Evolutionary conservation across 2,797 vertebrate species (phyloP), one percentile per base, ranked within the genome.

Genomic region (Neosilurus mollespiculum): DNA sequence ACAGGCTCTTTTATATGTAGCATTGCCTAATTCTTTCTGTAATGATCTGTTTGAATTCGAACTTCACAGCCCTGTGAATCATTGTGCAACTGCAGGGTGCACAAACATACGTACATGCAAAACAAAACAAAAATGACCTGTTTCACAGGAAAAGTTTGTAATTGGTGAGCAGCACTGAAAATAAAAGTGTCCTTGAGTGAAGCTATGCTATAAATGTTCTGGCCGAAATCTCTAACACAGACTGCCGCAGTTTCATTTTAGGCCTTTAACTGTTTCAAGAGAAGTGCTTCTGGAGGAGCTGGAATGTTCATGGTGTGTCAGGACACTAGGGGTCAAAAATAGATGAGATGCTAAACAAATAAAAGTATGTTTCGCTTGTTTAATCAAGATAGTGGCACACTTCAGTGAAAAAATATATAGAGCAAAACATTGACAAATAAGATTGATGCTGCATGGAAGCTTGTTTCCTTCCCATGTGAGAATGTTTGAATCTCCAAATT

Each of bases 21-120:
- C 51, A 14, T 69, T 67, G 84, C 77, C 66, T 71, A 66, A 88
- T 79, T 9, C 81, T 86, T 83, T 65, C 56, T 83, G n/a, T 64
- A 81, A 76, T 66, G 69, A 12, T 34, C 65, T 14, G 30, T 58
- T 77, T 76, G 87, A 62, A 83, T 22, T 80, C 37, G 30, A 78
- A 49, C 61, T n/a, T 59, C 14, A 37, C 66, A 59, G 5, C n/a
- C 15, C 9, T 10, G 8, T 6, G 6, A 9, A 16, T 30, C 6
- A 10, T 26, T 15, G 26, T 2, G 5, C 26, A n/a, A 54, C 8
- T n/a, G 18, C 10, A n/a, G 73, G 24, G 14, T 14, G 14, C 53
- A 30, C 34, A 78, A 24, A 61, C 12, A n/a, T 71, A 24, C 15
- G 0, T 26, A 24, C 53, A 10, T 26, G 15, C 15, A 12, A 77